Evolutionary conservation across 2,797 vertebrate species (phyloP), one percentile per base, ranked within the genome.

Genomic region (Megalops cyprinoides): DNA sequence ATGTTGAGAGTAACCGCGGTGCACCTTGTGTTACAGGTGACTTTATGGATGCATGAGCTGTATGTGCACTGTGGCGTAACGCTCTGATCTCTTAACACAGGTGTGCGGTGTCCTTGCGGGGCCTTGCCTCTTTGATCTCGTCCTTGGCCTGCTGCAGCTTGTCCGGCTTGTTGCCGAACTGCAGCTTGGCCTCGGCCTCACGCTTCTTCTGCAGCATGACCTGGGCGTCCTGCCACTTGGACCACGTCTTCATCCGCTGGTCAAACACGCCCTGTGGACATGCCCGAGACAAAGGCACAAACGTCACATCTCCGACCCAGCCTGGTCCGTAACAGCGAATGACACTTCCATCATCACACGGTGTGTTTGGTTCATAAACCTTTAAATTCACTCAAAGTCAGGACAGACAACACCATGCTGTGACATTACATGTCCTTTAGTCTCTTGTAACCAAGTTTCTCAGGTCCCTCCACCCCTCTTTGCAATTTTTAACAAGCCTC

Each of bases 131-230:
- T 90, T 94, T 96, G 89, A 99, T 97, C 90, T 98, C 97, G 80
- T 99, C 97, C 90, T 97, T 97, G 88, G 97, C 97, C 95, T 98
- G 98, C 86, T 99, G 97, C 76, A 98, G 87, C 88, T 99, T 99
- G 88, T 99, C 98, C 14, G 97, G 96, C 88, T 97, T 99, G 93
- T 98, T 98, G 87, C 94, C 95, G 85, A 95, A 94, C 85, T 97
- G 97, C 74, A 99, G 96, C 89, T 99, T 99, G 86, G 97, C 96
- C 88, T 99, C 97, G 14, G 97, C 96, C 87, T 99, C 98, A 82
- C 96, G 93, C 90, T 99, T 98, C 92, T 96, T 97, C 90, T 97
- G 97, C 88, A 99, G 95, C 88, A 97, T 95, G 83, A 98, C 83
- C 90, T 98, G 97, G 85, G 95, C 95, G 87, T 99, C 98, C 91